phyloP scores from a whole-genome alignment of 2,888 invertebrate species.

The Archips crataeganus region DNA sequence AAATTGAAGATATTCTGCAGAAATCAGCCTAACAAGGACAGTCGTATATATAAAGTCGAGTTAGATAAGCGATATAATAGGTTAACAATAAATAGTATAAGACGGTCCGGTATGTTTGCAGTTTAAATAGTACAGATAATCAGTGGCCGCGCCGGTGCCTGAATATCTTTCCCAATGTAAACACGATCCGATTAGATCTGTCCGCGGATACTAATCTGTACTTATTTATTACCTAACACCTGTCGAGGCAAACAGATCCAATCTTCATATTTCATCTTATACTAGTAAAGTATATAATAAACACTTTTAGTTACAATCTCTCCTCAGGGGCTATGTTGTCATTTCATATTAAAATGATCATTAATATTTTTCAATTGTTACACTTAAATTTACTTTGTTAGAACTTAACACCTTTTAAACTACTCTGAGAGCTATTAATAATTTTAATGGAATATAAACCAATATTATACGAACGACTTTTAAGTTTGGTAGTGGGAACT shows the following conservation, averaged over 20 bases:
- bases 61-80: slow-evolving; percentile 71
- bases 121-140: slow-evolving; percentile 71
- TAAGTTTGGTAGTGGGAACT: slow-evolving; percentile 8
- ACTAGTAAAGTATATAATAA: slow-evolving; percentile 18
- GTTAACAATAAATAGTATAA: slow-evolving; percentile 77
- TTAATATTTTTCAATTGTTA: slow-evolving; percentile 41
- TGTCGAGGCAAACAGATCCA: slow-evolving; percentile 61
- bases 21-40: slow-evolving; percentile 75
- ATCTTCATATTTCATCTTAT: slow-evolving; percentile 59
- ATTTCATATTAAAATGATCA: slow-evolving; percentile 34
- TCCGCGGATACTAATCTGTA: slow-evolving; percentile 65
- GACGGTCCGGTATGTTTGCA: slow-evolving; percentile 72
- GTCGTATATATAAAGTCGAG: slow-evolving; percentile 65
- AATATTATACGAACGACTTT: slow-evolving; percentile 25
- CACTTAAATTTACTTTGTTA: slow-evolving; percentile 31
- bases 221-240: slow-evolving; percentile 77
- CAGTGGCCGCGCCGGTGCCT: slow-evolving; percentile 50
- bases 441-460: slow-evolving; percentile 25
- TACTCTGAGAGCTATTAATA: slow-evolving; percentile 18
- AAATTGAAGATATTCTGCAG: slow-evolving; percentile 71
- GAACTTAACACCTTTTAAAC: slow-evolving; percentile 32
- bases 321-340: slow-evolving; percentile 39
- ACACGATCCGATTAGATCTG: slow-evolving; percentile 80
- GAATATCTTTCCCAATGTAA: slow-evolving; percentile 73
- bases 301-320: slow-evolving; percentile 15